Evolutionary conservation across 2,797 vertebrate genomes (phyloP).

Genomic region (Mus minutoides): DNA sequence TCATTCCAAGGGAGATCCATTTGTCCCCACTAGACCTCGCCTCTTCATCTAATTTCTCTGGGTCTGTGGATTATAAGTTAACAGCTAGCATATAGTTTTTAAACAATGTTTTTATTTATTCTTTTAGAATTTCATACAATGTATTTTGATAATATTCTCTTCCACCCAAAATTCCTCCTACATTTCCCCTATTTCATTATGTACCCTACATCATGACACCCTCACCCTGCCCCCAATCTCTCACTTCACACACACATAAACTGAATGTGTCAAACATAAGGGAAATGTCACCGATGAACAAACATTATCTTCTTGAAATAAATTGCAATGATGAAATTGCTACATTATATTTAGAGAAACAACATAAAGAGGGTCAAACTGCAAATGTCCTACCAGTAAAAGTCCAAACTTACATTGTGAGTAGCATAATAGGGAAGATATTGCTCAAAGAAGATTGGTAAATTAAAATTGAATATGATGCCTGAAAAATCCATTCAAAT

Average conservation of each 20-base stretch:
- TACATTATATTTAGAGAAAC: neutral
- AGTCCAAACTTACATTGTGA: neutral
- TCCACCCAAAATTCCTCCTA: neutral
- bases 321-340: neutral
- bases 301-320: neutral
- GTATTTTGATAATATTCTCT: neutral
- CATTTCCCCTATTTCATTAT: neutral
- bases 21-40: too few species aligned
- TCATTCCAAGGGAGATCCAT: too few species aligned
- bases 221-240: too few species aligned
- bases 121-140: neutral
- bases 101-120: neutral
- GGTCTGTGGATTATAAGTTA: too few species aligned
- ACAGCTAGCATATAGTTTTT: too few species aligned
- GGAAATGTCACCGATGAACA: neutral
- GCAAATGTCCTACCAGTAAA: neutral
- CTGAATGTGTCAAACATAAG: neutral
- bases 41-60: too few species aligned
- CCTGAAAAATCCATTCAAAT: neutral
- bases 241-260: neutral
- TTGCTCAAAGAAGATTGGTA: neutral
- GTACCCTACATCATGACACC: neutral
- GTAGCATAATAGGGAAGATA: neutral
- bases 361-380: neutral
- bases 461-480: neutral